phyloP scores from a whole-genome alignment of 2,797 vertebrate species.

The Dendrocincla tyrannina region DNA sequence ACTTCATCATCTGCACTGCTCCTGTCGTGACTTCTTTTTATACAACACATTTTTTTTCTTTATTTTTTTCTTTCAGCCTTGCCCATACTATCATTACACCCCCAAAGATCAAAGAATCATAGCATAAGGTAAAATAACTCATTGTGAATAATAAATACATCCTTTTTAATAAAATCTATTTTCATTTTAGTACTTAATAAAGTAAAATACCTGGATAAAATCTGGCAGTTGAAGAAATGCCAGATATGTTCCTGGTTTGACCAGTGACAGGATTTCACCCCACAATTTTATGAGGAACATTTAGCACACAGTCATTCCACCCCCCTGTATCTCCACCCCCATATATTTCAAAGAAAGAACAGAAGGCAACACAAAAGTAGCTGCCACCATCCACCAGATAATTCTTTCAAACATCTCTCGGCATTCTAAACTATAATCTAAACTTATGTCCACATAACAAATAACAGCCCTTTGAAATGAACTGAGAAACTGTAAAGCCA shows the following conservation, averaged over 20 bases:
- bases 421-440: constrained; percentile 65
- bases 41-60: constrained; percentile 4
- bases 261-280: background rate
- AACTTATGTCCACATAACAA: constrained; percentile 69
- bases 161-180: background rate
- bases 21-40: background rate
- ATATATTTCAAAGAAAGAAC: constrained; percentile 54
- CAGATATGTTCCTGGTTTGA: background rate
- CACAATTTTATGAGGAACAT: constrained; percentile 8
- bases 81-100: background rate
- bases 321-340: background rate
- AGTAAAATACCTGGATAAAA: constrained; percentile 31
- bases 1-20: background rate
- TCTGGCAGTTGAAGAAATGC: background rate
- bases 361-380: constrained; percentile 60
- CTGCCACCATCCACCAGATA: constrained; percentile 3
- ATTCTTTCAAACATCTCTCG: constrained; percentile 55
- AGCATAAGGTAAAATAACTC: constrained; percentile 19
- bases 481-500: constrained; percentile 69
- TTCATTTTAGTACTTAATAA: constrained; percentile 38
- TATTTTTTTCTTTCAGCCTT: background rate
- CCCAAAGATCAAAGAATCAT: constrained; percentile 18
- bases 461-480: constrained; percentile 66
- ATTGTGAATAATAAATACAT: background rate
- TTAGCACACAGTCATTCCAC: background rate